These are phyloP conservation scores for Pteromalus puparum DNA, from an alignment of 1,140 invertebrate genomes.

Conservation along the genomic window DNA sequence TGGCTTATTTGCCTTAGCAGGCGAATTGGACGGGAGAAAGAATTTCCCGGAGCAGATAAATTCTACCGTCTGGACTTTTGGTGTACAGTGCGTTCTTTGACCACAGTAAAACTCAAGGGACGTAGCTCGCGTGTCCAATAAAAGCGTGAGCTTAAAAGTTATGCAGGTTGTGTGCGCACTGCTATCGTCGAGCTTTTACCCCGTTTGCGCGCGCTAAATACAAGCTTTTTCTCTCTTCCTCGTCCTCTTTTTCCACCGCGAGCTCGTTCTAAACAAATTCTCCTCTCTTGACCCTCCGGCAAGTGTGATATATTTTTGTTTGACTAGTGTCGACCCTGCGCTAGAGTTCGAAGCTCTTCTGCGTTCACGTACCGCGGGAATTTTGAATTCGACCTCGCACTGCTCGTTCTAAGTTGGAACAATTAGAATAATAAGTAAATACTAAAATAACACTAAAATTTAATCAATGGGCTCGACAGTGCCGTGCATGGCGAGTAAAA, in stretches of 20 bases:
- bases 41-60: conserved; percentile 38
- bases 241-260: background rate
- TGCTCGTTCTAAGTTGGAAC: no score
- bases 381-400: no score
- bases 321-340: no score
- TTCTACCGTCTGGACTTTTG: conserved; percentile 53
- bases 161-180: conserved; percentile 54
- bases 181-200: conserved; percentile 19
- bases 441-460: no score
- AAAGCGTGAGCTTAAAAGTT: conserved; percentile 63
- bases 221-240: conserved; percentile 7
- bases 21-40: no score
- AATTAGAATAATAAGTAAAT: no score
- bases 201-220: background rate
- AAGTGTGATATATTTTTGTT: no score
- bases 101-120: conserved; percentile 62
- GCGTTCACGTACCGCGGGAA: no score
- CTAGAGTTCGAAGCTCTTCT: no score
- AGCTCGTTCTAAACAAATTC: conserved; percentile 24
- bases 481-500: no score
- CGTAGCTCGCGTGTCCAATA: conserved; percentile 59
- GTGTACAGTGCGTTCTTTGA: conserved; percentile 57
- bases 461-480: no score
- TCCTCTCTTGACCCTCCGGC: background rate
- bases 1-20: no score